Evolutionary conservation across 2,888 invertebrate species (phyloP).

Genomic region (Scaptomyza reducta): DNA sequence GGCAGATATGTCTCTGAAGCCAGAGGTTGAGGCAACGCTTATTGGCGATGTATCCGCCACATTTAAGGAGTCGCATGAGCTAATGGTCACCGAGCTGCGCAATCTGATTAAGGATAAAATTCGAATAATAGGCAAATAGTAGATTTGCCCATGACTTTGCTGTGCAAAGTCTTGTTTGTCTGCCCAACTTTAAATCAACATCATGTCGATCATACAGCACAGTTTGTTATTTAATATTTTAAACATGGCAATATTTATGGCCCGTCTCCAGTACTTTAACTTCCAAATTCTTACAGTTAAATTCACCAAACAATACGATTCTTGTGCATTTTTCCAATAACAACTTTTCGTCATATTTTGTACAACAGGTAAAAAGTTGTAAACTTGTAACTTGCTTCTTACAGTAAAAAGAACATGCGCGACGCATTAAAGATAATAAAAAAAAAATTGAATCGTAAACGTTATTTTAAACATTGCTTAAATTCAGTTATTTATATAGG

Average conservation of each 20-base stretch:
- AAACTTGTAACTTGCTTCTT: constrained; percentile 31
- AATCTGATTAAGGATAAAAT: constrained; percentile 84
- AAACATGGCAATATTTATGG: constrained; percentile 38
- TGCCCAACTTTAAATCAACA: constrained; percentile 12
- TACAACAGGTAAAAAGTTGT: constrained; percentile 61
- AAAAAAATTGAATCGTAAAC: constrained; percentile 51
- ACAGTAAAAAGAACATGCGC: background rate
- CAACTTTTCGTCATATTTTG: constrained; percentile 52
- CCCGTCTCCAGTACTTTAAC: constrained; percentile 3
- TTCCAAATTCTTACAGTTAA: constrained; percentile 20
- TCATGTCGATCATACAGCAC: constrained; percentile 38
- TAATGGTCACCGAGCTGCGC: constrained; percentile 81
- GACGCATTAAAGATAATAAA: constrained; percentile 42
- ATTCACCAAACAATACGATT: constrained; percentile 35
- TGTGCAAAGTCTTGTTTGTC: constrained; percentile 60
- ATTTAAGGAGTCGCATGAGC: constrained; percentile 83
- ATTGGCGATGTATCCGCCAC: constrained; percentile 81
- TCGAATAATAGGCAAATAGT: constrained; percentile 83
- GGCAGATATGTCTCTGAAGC: constrained; percentile 84
- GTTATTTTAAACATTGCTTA: background rate
- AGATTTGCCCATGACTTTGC: constrained; percentile 46
- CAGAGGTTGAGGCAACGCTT: constrained; percentile 82
- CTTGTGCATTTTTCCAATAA: constrained; percentile 41
- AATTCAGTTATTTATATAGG: too few species aligned
- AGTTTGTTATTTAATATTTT: constrained; percentile 78